phyloP scores from a whole-genome alignment of 2,113 vertebrate genomes.

The Terrapene triunguis region DNA sequence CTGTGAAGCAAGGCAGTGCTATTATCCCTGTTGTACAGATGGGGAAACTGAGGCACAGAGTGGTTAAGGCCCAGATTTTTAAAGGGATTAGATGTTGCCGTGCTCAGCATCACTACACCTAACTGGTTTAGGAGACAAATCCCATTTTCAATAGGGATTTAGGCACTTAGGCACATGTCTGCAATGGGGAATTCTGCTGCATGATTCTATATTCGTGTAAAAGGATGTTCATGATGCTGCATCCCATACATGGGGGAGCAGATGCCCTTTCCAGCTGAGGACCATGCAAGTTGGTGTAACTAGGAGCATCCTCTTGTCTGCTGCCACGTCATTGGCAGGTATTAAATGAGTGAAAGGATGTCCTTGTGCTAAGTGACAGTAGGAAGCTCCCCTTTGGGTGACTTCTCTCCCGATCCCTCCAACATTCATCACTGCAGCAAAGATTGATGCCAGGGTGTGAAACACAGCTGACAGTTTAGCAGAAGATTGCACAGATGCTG shows the following conservation, averaged over 20 bases:
- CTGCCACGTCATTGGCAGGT: slow-evolving; percentile 26
- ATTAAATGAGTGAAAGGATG: slow-evolving; percentile 57
- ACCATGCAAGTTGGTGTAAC: slow-evolving; percentile 20
- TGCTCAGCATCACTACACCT: too few species aligned
- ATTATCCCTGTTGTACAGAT: too few species aligned
- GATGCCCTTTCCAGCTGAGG: not conserved
- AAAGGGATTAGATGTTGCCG: too few species aligned
- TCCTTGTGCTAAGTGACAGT: slow-evolving; percentile 27
- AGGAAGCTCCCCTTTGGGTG: not conserved
- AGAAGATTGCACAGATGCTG: slow-evolving; percentile 37
- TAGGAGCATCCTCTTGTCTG: slow-evolving; percentile 14
- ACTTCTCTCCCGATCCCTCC: not conserved
- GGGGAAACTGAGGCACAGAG: too few species aligned
- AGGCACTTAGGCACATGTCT: not conserved
- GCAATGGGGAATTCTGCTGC: not conserved
- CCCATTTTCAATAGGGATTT: too few species aligned
- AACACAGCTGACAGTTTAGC: not conserved
- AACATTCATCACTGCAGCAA: not conserved
- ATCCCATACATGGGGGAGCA: not conserved
- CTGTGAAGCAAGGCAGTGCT: too few species aligned
- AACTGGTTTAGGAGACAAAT: too few species aligned
- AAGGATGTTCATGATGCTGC: not conserved
- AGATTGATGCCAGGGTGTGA: not conserved
- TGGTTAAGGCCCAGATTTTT: too few species aligned
- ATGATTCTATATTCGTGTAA: not conserved